These are phyloP conservation scores for Iselma pallidipennis DNA, from an alignment of 2,888 invertebrate species.

Conservation along the genomic window DNA sequence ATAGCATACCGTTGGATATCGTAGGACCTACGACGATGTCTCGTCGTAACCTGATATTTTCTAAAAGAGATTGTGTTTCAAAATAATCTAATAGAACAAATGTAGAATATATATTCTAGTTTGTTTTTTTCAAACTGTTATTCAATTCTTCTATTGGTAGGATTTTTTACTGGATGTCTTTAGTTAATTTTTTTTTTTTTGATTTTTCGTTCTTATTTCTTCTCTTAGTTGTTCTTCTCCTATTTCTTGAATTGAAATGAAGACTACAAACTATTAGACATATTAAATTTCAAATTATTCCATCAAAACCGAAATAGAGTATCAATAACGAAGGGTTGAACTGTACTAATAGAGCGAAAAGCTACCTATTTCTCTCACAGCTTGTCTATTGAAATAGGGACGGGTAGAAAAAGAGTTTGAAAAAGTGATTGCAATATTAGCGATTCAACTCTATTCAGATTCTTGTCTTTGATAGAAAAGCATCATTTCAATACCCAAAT, in stretches of 20 bases:
- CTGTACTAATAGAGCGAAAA: background rate
- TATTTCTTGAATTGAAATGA: background rate
- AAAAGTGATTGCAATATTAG: no score
- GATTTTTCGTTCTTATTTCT: background rate
- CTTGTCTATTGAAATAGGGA: background rate
- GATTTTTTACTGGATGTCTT: no score
- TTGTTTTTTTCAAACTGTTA: conserved; percentile 31
- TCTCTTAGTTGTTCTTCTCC: background rate
- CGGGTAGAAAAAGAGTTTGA: no score
- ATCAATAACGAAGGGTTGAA: background rate
- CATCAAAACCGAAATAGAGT: background rate
- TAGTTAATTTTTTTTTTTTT: background rate
- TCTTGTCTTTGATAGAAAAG: no score
- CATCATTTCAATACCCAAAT: no score
- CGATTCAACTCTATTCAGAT: no score
- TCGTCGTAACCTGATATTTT: conserved; percentile 35
- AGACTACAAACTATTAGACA: background rate
- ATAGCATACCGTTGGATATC: conserved; percentile 12
- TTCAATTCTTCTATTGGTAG: conserved; percentile 5
- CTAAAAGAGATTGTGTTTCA: conserved; percentile 31
- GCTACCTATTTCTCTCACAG: background rate
- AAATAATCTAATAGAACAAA: conserved; percentile 30
- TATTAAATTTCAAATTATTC: background rate
- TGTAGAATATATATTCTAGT: conserved; percentile 30
- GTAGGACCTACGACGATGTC: conserved; percentile 14